Conservation (phyloP, 1,140 invertebrate species). For the Druon quercuslanigerum region DNA sequence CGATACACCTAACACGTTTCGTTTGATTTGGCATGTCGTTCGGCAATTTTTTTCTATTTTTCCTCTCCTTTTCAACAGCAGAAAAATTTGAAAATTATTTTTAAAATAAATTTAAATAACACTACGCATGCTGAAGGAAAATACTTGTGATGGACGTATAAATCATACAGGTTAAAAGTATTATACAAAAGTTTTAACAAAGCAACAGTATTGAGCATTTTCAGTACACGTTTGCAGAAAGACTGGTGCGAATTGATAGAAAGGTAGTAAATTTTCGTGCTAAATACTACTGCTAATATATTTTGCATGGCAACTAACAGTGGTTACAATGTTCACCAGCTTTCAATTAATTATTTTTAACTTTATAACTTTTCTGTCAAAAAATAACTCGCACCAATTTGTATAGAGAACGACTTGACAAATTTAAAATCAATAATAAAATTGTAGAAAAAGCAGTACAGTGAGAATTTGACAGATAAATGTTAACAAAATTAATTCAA, state of each 20-base stretch:
- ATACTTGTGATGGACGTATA: neutral
- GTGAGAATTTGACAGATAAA: neutral
- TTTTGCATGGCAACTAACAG: conserved; percentile 10
- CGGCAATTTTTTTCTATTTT: too few species aligned
- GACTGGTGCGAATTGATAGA: conserved; percentile 6
- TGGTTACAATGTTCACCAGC: conserved; percentile 6
- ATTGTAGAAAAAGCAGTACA: neutral
- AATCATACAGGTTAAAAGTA: neutral
- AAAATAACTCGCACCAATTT: conserved; percentile 1
- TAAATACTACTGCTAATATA: conserved; percentile 13
- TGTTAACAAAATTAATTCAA: conserved; percentile 30
- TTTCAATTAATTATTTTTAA: neutral
- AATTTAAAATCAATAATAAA: neutral
- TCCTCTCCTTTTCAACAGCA: too few species aligned
- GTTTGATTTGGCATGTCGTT: too few species aligned
- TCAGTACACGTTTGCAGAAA: conserved; percentile 24
- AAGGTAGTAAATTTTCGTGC: neutral
- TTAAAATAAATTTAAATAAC: neutral
- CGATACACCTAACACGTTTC: too few species aligned
- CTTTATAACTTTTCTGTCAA: neutral
- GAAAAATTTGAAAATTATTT: too few species aligned
- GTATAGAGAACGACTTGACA: neutral
- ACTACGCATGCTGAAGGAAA: conserved; percentile 18
- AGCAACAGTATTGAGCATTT: conserved; percentile 28
- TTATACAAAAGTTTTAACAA: neutral